Evolutionary conservation across 2,113 vertebrate genomes (phyloP), one percentile per base, ranked within the genome.

Genomic region (Anoura caudifer): DNA sequence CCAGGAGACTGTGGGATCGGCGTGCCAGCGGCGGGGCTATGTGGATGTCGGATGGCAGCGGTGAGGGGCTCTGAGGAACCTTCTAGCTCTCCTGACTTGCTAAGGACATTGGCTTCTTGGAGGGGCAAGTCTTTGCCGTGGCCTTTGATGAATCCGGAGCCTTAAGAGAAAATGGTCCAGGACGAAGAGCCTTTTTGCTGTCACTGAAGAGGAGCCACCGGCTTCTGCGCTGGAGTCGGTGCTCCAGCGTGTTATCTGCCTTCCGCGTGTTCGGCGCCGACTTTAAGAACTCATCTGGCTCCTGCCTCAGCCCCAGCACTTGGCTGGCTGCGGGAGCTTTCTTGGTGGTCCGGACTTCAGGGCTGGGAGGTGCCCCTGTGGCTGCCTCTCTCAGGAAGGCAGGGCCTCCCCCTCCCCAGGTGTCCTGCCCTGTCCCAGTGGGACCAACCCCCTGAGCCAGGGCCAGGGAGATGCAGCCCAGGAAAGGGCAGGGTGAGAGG

Each of bases 241-340:
- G 0, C 31, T 3, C 0, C 0, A 33, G 41, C 4, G 0, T 15
- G 43, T 13, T 38, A 1, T 67, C 38, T 36, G 6, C 20, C 52
- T 69, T 50, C 31, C 0, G 5, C 41, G 9, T 1, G 0, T 19
- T 65, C 4, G 3, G 5, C 50, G 26, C n/a, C 43, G 33, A 59
- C 43, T 63, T 36, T 6, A 15, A 47, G 90, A 45, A 0, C 83
- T 83, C 36, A 4, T 86, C 41, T 38, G 79, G 79, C 87, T 92
- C 6, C 90, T 31, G 31, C 94, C 90, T 93, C 69, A 22, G 54
- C 31, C 36, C 22, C 3, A 43, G 87, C 79, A 33, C 47, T 16
- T 10, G 76, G 69, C 65, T 16, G 5, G 90, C 70, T 88, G 59
- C 61, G 9, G 12, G 47, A 3, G 2, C 84, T 38, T 88, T 45